phyloP scores from a whole-genome alignment of 2,113 vertebrate genomes.

The Pterophyllum scalare region DNA sequence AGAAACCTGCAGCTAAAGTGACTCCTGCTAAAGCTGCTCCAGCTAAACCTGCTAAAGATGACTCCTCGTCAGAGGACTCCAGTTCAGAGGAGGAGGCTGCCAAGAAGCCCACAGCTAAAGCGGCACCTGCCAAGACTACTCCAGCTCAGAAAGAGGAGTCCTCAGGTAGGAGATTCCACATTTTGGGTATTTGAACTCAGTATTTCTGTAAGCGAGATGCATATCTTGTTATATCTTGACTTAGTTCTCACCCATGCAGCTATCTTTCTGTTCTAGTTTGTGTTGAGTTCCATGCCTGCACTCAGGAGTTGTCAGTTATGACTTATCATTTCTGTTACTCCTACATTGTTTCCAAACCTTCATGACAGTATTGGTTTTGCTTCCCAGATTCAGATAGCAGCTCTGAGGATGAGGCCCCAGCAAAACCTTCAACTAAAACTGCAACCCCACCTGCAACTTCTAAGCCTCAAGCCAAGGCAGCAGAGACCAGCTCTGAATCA shows the following conservation, averaged over 20 bases:
- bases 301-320: not conserved
- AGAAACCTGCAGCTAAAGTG: conserved; percentile 61
- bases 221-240: not conserved
- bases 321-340: not conserved
- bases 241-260: too few relatives aligned
- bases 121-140: conserved; percentile 61
- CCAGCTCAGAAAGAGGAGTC: conserved; percentile 69
- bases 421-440: conserved; percentile 50
- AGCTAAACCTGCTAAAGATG: conserved; percentile 35
- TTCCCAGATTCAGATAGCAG: conserved; percentile 85
- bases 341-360: not conserved
- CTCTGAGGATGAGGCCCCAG: conserved; percentile 85
- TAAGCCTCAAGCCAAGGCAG: conserved; percentile 75
- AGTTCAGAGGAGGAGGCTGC: conserved; percentile 65
- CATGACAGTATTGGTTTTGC: not conserved
- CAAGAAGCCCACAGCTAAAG: conserved; percentile 43
- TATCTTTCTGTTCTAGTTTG: too few relatives aligned
- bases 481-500: conserved; percentile 86
- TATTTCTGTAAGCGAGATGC: not conserved
- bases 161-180: conserved; percentile 78
- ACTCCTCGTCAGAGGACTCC: conserved; percentile 14
- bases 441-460: conserved; percentile 15
- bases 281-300: not conserved
- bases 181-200: not conserved
- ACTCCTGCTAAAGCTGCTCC: conserved; percentile 33